Conservation (phyloP, 92 coral and sea anemone genomes). For the Porites evermanni region DNA sequence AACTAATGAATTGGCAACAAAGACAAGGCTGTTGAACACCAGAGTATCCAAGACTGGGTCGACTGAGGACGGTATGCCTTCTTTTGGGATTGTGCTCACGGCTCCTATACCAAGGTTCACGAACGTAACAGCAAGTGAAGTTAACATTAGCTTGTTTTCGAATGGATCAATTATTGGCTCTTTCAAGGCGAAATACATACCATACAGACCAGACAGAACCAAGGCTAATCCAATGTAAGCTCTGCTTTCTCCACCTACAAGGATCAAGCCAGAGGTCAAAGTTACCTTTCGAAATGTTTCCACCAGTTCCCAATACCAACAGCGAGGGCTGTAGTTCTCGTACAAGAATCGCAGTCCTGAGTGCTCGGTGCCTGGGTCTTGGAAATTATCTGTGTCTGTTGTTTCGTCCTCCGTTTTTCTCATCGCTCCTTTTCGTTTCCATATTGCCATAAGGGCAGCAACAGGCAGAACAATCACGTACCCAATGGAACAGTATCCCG, state of each 20-base stretch:
- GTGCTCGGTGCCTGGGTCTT: not conserved
- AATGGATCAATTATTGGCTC: conserved; percentile 31
- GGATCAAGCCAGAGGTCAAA: conserved; percentile 3
- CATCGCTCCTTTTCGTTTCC: not conserved
- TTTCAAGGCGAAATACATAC: conserved; percentile 11
- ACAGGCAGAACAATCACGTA: no score
- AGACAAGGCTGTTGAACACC: not conserved
- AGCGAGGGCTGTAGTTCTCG: conserved; percentile 13
- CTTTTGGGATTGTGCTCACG: conserved; percentile 20
- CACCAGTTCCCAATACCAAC: conserved; percentile 37
- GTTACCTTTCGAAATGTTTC: no score
- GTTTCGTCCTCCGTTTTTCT: not conserved
- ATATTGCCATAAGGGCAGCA: not conserved
- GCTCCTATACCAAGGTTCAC: conserved; percentile 33
- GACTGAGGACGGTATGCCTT: not conserved
- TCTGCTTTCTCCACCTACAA: conserved; percentile 12
- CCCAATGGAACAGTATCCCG: no score
- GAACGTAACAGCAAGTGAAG: conserved; percentile 34
- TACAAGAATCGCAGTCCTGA: not conserved
- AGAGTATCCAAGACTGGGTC: conserved; percentile 14
- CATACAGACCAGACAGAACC: no score
- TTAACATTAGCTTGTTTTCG: conserved; percentile 28
- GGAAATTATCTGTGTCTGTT: not conserved
- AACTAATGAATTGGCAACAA: conserved; percentile 13
- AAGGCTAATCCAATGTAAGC: not conserved